Percentiles rank a stretch among this genome's conserved stretches.
phyloP scores from a whole-genome alignment of 2,113 vertebrate genomes.

The Passerina amoena region DNA sequence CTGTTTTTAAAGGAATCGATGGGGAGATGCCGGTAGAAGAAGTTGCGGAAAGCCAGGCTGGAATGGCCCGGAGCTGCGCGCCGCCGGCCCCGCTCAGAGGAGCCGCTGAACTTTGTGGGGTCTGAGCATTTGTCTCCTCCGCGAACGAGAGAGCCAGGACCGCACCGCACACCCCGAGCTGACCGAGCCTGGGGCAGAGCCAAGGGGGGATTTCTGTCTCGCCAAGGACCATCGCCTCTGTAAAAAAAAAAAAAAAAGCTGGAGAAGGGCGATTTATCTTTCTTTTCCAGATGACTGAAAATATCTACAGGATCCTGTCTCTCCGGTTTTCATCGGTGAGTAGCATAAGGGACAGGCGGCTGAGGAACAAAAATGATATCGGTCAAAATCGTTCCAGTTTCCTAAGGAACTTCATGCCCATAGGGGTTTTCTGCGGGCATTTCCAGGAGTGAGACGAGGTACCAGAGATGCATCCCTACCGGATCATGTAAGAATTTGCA shows the following conservation, averaged over 20 bases:
- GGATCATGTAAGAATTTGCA: constrained; percentile 26
- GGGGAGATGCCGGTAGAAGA: not conserved
- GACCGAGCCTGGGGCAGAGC: not conserved
- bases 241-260: not conserved
- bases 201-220: not conserved
- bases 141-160: not conserved
- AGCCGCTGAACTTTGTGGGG: constrained; percentile 41
- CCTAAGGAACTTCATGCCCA: constrained; percentile 17
- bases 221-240: not conserved
- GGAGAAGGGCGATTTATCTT: not conserved
- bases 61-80: not conserved
- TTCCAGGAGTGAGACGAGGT: not conserved
- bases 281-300: constrained; percentile 61
- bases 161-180: not conserved
- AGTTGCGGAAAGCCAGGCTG: constrained; percentile 6
- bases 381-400: not conserved
- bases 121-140: not conserved
- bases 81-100: not conserved
- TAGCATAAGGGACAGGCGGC: not conserved
- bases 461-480: not conserved
- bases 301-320: not conserved
- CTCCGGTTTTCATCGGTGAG: not conserved
- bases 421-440: not conserved
- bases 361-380: constrained; percentile 22
- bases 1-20: not conserved